These are phyloP conservation scores for Dendrocincla tyrannina DNA, from an alignment of 2,797 vertebrate genomes.

Conservation along the genomic window DNA sequence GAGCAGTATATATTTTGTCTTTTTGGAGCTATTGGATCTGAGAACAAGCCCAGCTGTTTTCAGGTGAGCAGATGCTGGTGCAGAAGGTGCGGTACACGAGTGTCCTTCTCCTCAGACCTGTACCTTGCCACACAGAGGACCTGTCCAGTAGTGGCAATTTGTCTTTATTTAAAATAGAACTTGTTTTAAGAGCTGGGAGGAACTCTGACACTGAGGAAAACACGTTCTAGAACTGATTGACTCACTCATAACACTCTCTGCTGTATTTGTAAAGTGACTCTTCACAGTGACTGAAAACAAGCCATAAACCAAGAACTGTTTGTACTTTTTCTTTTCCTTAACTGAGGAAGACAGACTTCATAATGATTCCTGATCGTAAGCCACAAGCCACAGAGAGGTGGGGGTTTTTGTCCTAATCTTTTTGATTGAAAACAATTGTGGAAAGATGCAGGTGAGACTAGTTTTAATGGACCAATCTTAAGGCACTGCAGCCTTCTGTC, in stretches of 20 bases:
- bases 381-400: slow-evolving; percentile 63
- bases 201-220: neutral
- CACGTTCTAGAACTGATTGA: neutral
- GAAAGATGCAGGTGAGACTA: slow-evolving; percentile 32
- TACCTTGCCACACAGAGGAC: slow-evolving; percentile 43
- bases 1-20: slow-evolving; percentile 61
- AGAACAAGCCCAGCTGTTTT: slow-evolving; percentile 34
- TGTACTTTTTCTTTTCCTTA: neutral
- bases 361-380: slow-evolving; percentile 31
- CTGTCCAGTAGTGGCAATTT: slow-evolving; percentile 13
- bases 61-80: neutral
- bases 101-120: slow-evolving; percentile 31
- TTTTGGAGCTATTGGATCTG: slow-evolving; percentile 33
- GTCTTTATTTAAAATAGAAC: slow-evolving; percentile 34
- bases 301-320: slow-evolving; percentile 44
- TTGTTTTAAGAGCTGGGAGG: slow-evolving; percentile 24
- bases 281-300: slow-evolving; percentile 51
- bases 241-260: neutral
- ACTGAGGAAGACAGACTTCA: neutral
- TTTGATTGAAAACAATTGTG: slow-evolving; percentile 34
- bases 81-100: slow-evolving; percentile 9
- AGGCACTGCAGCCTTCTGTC: slow-evolving; percentile 52
- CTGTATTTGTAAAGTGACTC: slow-evolving; percentile 3
- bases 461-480: slow-evolving; percentile 74
- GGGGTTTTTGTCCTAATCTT: slow-evolving; percentile 55